Evolutionary conservation across 2,113 vertebrate genomes (phyloP), one percentile per base, ranked within the genome.

Genomic region (Chrysochloris asiatica): DNA sequence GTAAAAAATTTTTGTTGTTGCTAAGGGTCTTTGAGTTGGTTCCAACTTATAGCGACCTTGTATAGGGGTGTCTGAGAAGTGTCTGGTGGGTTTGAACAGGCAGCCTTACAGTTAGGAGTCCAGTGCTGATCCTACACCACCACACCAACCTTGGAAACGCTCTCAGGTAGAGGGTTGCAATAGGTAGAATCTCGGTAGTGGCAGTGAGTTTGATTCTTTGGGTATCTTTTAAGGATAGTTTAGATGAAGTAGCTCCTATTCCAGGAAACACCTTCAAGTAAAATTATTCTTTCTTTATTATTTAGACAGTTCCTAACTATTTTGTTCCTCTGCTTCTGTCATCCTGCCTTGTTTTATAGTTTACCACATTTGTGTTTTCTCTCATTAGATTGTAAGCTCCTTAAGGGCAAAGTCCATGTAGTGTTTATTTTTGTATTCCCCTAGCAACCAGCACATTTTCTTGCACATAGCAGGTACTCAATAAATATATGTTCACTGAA

Each of bases 401-500:
- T 7, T 22, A 19, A 82, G 69, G 61, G 30, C n/a, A 59, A 71
- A 16, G 26, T 47, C 52, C 48, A n/a, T 6, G 8, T 45, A 12
- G 4, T 61, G n/a, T 63, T 50, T 21, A 41, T 30, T 30, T 83
- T 48, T 43, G 17, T 71, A 4, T 69, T 45, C 13, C 43, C 47
- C 71, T 63, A 11, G 86, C 33, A 63, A 22, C 41, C 30, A 85
- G 82, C 90, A 88, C 93, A 45, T 83, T 88, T 77, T 63, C 83
- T 93, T 86, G 83, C 90, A 88, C 45, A 41, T 92, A 91, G 78
- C 85, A 86, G 83, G 83, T 91, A 67, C 90, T 95, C 93, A 86
- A 61, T 96, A 92, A 95, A 93, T 86, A 72, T 56, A 69, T 36
- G 41, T 67, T 65, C 56, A 38, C 67, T 69, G 47, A 77, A 83